These are phyloP conservation scores for Empidonax alnorum DNA, from an alignment of 2,113 vertebrate genomes.

Conservation along the genomic window DNA sequence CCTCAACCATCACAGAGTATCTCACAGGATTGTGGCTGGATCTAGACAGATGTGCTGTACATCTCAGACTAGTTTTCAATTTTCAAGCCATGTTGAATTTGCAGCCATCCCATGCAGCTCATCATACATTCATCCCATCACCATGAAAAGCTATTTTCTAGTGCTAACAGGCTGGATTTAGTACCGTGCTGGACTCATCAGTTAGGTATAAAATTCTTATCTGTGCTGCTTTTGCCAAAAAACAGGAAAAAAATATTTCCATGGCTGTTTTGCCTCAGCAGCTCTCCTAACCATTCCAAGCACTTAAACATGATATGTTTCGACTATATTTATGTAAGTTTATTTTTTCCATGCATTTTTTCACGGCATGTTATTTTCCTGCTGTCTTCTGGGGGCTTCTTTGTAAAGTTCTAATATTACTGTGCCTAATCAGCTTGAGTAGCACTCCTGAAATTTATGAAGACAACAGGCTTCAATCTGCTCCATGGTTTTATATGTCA, in stretches of 20 bases:
- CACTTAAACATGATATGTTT: not conserved
- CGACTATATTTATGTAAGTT: not conserved
- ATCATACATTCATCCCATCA: not conserved
- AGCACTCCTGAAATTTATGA: not conserved
- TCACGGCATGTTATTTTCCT: not conserved
- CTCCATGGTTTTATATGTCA: not conserved
- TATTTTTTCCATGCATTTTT: not conserved
- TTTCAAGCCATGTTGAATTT: not conserved
- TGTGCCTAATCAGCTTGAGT: not conserved
- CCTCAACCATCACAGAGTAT: not conserved
- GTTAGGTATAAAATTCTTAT: not conserved
- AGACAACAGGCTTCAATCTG: not conserved
- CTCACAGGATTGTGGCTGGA: not conserved
- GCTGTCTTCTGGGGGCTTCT: not conserved
- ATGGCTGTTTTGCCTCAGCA: not conserved
- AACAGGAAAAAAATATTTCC: not conserved
- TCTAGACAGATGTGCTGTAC: not conserved
- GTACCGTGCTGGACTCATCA: not conserved
- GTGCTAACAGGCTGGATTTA: slow-evolving; percentile 3
- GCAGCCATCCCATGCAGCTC: not conserved
- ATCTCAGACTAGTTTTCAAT: not conserved
- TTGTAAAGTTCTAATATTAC: not conserved
- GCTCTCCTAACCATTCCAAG: not conserved
- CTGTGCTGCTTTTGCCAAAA: not conserved
- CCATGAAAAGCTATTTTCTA: slow-evolving; percentile 21